Conservation (phyloP, 92 coral and sea anemone genomes). For the Porites rus region DNA sequence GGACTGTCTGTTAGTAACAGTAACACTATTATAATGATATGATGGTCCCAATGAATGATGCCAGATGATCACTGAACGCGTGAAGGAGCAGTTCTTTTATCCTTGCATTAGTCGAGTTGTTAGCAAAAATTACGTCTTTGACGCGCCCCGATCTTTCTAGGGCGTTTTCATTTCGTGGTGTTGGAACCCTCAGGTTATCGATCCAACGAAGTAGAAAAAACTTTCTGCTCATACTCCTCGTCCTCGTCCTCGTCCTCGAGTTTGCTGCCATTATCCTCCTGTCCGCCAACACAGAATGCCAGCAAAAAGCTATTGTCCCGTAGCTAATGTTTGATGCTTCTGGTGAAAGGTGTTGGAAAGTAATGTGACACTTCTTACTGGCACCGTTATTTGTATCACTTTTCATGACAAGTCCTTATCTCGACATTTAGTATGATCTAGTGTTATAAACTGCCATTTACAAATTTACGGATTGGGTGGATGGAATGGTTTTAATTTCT, state of each 20-base stretch:
- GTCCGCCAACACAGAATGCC: neutral
- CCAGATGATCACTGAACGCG: too few relatives aligned
- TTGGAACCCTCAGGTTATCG: neutral
- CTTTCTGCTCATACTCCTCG: neutral
- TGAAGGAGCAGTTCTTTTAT: neutral
- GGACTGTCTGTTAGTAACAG: neutral
- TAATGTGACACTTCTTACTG: neutral
- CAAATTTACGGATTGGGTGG: too few relatives aligned
- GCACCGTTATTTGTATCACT: constrained; percentile 22
- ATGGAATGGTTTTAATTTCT: too few relatives aligned
- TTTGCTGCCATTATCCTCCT: neutral
- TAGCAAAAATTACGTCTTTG: neutral
- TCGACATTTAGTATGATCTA: neutral
- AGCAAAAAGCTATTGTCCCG: neutral
- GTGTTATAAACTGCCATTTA: neutral
- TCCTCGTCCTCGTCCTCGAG: neutral
- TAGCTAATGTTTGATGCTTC: constrained; percentile 14
- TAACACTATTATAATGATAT: too few relatives aligned
- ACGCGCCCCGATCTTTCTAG: neutral
- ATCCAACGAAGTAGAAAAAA: neutral
- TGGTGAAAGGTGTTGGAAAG: constrained; percentile 20
- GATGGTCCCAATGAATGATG: too few relatives aligned
- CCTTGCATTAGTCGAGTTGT: neutral
- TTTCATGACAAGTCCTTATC: constrained; percentile 14
- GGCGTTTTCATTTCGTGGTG: neutral